A percentile compares a stretch with the other conserved stretches of the same genome.
Conservation (phyloP, 1,140 invertebrate species). For the Luehdorfia chinensis region DNA sequence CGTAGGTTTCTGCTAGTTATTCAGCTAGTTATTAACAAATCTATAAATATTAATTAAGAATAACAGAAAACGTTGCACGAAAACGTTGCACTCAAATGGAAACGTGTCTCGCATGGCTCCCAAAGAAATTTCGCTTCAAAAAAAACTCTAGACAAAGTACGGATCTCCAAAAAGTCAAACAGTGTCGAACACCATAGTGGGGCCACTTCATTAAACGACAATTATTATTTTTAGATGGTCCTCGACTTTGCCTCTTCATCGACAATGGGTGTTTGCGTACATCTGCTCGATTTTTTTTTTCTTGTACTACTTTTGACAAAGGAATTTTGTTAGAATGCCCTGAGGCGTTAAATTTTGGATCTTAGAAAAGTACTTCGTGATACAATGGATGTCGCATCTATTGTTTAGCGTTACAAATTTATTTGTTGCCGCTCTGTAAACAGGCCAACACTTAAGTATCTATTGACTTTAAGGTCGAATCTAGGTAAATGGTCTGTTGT, state of each 20-base stretch:
- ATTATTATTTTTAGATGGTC: constrained; percentile 39
- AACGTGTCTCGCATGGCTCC: too few relatives aligned
- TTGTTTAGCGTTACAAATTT: constrained; percentile 25
- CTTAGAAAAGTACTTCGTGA: constrained; percentile 18
- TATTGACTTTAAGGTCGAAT: background rate
- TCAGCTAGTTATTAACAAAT: too few relatives aligned
- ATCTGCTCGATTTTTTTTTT: constrained; percentile 42
- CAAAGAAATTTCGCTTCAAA: background rate
- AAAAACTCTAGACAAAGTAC: background rate
- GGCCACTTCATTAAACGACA: constrained; percentile 52
- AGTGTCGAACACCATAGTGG: constrained; percentile 22
- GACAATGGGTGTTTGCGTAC: constrained; percentile 40
- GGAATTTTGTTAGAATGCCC: constrained; percentile 32
- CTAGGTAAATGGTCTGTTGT: too few relatives aligned
- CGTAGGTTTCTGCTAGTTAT: too few relatives aligned
- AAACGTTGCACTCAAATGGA: too few relatives aligned
- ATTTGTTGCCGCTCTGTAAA: constrained; percentile 2
- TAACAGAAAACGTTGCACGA: too few relatives aligned
- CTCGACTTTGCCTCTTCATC: constrained; percentile 33
- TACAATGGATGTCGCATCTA: constrained; percentile 32
- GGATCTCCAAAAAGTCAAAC: constrained; percentile 22
- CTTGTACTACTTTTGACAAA: constrained; percentile 32
- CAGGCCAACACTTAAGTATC: background rate
- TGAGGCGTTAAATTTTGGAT: constrained; percentile 48
- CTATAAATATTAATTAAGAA: too few relatives aligned